A percentile compares a stretch with the other conserved stretches of the same genome.
These are phyloP conservation scores for Parnassius mnemosyne DNA, from an alignment of 2,888 invertebrate species.

Conservation along the genomic window DNA sequence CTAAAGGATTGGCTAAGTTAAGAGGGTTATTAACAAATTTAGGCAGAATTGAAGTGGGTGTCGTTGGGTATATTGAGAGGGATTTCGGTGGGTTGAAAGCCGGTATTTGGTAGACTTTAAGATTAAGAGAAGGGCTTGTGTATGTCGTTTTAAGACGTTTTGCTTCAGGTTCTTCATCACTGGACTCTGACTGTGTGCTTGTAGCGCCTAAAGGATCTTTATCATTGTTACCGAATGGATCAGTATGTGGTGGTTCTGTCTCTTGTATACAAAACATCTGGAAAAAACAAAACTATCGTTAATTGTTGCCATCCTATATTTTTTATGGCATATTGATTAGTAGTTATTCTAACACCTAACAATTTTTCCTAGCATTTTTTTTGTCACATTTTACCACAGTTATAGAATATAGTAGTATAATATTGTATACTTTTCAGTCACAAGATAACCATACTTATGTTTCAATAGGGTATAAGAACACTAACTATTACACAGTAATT, in stretches of 20 bases:
- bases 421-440: too few species aligned
- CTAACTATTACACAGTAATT: too few species aligned
- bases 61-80: constrained; percentile 57
- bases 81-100: constrained; percentile 62
- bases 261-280: constrained; percentile 77
- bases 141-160: constrained; percentile 56
- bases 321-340: too few species aligned
- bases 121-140: constrained; percentile 54
- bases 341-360: too few species aligned
- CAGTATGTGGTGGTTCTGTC: constrained; percentile 54
- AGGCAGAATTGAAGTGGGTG: constrained; percentile 48
- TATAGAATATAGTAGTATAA: too few species aligned
- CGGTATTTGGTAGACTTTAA: constrained; percentile 72
- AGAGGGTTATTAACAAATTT: constrained; percentile 72
- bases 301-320: too few species aligned
- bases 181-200: constrained; percentile 53
- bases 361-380: too few species aligned
- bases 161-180: constrained; percentile 63
- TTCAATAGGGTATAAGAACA: too few species aligned
- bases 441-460: too few species aligned
- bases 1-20: constrained; percentile 65
- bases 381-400: too few species aligned
- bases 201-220: constrained; percentile 45
- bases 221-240: constrained; percentile 50
- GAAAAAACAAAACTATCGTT: not conserved